These are phyloP conservation scores for Drosophila albomicans DNA, from an alignment of 1,140 invertebrate species.

Conservation along the genomic window DNA sequence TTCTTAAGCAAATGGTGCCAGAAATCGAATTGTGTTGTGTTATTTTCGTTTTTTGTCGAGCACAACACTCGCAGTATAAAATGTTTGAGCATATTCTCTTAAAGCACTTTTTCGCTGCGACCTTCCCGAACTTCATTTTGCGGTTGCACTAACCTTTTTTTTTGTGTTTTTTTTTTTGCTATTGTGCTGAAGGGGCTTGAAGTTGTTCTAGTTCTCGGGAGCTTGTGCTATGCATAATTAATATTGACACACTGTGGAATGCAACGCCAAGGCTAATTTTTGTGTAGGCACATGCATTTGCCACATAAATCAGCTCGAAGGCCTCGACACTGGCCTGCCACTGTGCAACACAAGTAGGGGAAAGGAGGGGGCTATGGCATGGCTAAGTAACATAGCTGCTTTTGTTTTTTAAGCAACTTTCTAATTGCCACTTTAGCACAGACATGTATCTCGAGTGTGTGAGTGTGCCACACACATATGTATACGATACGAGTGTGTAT, in stretches of 20 bases:
- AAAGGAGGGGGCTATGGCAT: constrained; percentile 9
- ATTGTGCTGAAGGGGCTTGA: constrained; percentile 9
- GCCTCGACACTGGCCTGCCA: constrained; percentile 25
- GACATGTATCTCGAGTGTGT: constrained; percentile 21
- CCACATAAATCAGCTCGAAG: constrained; percentile 75
- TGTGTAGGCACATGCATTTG: constrained; percentile 66
- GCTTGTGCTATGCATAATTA: constrained; percentile 67
- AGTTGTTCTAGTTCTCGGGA: constrained; percentile 11
- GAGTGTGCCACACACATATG: neutral
- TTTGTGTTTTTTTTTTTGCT: neutral
- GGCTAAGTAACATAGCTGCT: constrained; percentile 55
- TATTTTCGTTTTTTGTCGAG: neutral
- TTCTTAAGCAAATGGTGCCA: constrained; percentile 64
- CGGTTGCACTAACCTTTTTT: constrained; percentile 52
- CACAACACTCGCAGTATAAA: constrained; percentile 4
- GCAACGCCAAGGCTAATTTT: constrained; percentile 80
- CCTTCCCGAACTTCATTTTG: constrained; percentile 53
- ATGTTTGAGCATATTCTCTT: constrained; percentile 32
- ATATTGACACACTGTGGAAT: constrained; percentile 70
- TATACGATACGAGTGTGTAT: constrained; percentile 6
- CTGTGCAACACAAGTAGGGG: neutral
- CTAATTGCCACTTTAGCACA: constrained; percentile 78
- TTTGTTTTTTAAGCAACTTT: constrained; percentile 80
- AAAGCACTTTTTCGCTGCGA: constrained; percentile 17
- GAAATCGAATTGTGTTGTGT: constrained; percentile 63